Conservation (phyloP, 2,113 vertebrate genomes). For the Channa maculata region DNA sequence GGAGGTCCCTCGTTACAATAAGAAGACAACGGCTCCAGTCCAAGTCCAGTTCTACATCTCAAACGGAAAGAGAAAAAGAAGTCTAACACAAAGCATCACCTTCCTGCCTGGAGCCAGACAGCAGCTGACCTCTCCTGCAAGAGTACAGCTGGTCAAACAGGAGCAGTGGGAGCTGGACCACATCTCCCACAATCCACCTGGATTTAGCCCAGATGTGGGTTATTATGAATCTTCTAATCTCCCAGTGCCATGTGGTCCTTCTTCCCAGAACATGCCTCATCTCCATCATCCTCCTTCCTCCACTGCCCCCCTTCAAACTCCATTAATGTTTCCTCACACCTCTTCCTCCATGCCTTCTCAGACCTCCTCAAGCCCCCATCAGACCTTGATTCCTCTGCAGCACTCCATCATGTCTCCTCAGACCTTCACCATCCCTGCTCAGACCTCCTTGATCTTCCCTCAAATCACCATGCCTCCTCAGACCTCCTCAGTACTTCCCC, state of each 20-base stretch:
- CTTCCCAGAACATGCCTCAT: slow-evolving; percentile 19
- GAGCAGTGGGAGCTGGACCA: slow-evolving; percentile 85
- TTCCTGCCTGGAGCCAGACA: slow-evolving; percentile 85
- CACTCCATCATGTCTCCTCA: too few species aligned
- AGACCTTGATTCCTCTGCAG: too few species aligned
- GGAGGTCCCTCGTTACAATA: slow-evolving; percentile 91
- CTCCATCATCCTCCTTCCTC: slow-evolving; percentile 78
- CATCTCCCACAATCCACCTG: slow-evolving; percentile 66
- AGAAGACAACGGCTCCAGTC: slow-evolving; percentile 82
- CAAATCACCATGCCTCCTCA: slow-evolving; percentile 45
- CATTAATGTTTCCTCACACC: slow-evolving; percentile 66
- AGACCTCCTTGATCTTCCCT: too few species aligned
- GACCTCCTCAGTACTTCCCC: slow-evolving; percentile 56
- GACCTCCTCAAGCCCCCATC: slow-evolving; percentile 46
- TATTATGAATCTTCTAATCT: slow-evolving; percentile 65
- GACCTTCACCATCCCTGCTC: too few species aligned
- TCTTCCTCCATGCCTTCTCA: slow-evolving; percentile 54
- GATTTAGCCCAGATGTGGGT: slow-evolving; percentile 18
- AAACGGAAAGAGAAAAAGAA: slow-evolving; percentile 94
- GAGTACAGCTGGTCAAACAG: slow-evolving; percentile 87
- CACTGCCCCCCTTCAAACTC: slow-evolving; percentile 79
- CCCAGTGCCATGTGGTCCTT: slow-evolving; percentile 68
- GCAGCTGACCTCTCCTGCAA: slow-evolving; percentile 5
- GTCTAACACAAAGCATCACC: slow-evolving; percentile 90
- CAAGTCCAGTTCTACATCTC: slow-evolving; percentile 96